These are phyloP conservation scores for Lasius platythorax DNA, from an alignment of 2,888 invertebrate genomes.

Conservation along the genomic window DNA sequence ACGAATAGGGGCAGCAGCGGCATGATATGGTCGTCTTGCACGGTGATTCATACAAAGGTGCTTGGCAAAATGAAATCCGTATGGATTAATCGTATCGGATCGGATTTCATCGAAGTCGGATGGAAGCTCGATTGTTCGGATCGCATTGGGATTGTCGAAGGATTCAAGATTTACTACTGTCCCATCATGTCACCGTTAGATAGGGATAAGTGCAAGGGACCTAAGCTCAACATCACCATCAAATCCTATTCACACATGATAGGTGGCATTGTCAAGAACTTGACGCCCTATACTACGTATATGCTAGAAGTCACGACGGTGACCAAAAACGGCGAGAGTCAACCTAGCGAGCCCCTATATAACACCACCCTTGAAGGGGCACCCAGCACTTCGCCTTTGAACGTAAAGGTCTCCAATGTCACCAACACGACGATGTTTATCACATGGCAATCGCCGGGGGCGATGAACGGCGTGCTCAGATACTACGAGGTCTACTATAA, in stretches of 20 bases:
- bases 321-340: slow-evolving; percentile 87
- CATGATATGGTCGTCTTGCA: slow-evolving; percentile 94
- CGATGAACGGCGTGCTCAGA: slow-evolving; percentile 91
- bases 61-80: slow-evolving; percentile 88
- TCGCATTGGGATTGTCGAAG: slow-evolving; percentile 90
- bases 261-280: slow-evolving; percentile 88
- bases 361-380: slow-evolving; percentile 91
- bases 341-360: slow-evolving; percentile 88
- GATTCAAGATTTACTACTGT: slow-evolving; percentile 93
- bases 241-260: slow-evolving; percentile 87
- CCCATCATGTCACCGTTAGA: slow-evolving; percentile 88
- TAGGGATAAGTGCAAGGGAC: slow-evolving; percentile 87
- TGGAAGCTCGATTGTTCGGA: slow-evolving; percentile 94
- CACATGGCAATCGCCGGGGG: slow-evolving; percentile 90
- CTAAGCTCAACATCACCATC: slow-evolving; percentile 85
- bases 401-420: slow-evolving; percentile 88
- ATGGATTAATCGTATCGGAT: slow-evolving; percentile 86
- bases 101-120: slow-evolving; percentile 88
- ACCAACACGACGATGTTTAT: slow-evolving; percentile 89
- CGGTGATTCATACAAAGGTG: slow-evolving; percentile 87
- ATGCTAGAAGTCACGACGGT: slow-evolving; percentile 90
- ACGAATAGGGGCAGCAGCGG: slow-evolving; percentile 91
- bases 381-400: slow-evolving; percentile 88
- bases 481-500: slow-evolving; percentile 89
- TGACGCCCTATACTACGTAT: slow-evolving; percentile 93